These are phyloP conservation scores for Bungarus multicinctus DNA, from an alignment of 2,113 vertebrate species.

Conservation along the genomic window DNA sequence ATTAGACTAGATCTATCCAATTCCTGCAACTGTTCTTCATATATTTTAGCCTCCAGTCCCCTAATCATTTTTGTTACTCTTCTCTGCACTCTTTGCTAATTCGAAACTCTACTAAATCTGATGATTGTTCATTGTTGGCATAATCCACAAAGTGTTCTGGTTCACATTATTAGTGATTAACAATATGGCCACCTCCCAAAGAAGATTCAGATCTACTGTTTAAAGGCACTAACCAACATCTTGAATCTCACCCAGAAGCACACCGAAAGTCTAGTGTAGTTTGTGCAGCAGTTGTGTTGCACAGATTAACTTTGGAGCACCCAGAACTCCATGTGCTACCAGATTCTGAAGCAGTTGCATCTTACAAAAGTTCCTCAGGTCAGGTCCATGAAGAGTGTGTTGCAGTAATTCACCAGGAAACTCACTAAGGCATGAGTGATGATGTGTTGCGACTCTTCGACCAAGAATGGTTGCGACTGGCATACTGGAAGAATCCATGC, in stretches of 20 bases:
- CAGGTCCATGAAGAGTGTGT: neutral
- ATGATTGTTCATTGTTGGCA: neutral
- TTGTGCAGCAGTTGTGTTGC: neutral
- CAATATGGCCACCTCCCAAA: neutral
- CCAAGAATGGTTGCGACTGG: neutral
- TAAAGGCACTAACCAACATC: neutral
- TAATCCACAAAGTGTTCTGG: neutral
- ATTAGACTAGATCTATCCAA: neutral
- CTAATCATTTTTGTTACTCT: neutral
- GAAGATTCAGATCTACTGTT: neutral
- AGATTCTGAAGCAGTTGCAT: neutral
- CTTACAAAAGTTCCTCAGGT: neutral
- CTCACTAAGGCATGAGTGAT: neutral
- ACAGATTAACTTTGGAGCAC: neutral
- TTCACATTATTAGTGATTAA: neutral
- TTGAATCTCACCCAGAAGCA: neutral
- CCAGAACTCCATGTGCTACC: neutral
- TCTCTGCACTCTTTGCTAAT: too few relatives aligned
- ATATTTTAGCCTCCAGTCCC: neutral
- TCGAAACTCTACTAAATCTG: neutral
- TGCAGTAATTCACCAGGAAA: neutral
- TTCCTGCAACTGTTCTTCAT: neutral
- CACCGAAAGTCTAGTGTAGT: neutral
- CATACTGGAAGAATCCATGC: neutral
- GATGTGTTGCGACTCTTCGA: neutral